Percentiles rank a stretch among this genome's conserved stretches.
Conservation (phyloP, 2,888 invertebrate genomes). For the Andrena hattorfiana region DNA sequence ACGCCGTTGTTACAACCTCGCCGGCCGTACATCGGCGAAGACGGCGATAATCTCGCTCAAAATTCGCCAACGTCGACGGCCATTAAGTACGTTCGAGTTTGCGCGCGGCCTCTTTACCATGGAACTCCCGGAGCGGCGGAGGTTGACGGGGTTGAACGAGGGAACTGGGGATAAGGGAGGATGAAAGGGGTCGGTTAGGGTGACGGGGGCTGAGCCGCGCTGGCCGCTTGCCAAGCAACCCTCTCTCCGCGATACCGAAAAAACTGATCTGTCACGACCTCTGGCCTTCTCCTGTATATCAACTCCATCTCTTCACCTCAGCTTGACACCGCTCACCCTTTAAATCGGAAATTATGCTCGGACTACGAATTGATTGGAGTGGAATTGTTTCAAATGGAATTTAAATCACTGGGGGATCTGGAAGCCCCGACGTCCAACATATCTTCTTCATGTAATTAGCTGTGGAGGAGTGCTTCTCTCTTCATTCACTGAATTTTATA, state of each 20-base stretch:
- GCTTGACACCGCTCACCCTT: constrained; percentile 19
- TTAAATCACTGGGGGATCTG: neutral
- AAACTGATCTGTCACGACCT: constrained; percentile 64
- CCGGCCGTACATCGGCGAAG: constrained; percentile 68
- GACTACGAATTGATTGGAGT: neutral
- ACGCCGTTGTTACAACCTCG: constrained; percentile 54
- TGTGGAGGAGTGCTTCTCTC: too few species aligned
- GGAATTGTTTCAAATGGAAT: neutral
- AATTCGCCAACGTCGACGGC: constrained; percentile 81
- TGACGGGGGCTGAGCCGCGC: constrained; percentile 62
- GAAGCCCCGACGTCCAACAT: neutral
- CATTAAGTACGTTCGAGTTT: constrained; percentile 78
- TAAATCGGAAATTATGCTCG: constrained; percentile 11
- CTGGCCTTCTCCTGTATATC: constrained; percentile 57
- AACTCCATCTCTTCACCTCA: constrained; percentile 21
- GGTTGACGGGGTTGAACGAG: constrained; percentile 26
- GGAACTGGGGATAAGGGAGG: constrained; percentile 35
- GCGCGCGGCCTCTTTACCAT: constrained; percentile 53
- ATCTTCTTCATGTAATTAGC: too few species aligned
- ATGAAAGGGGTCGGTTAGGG: constrained; percentile 38
- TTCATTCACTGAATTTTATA: too few species aligned
- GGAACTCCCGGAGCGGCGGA: constrained; percentile 16
- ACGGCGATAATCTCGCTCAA: constrained; percentile 77
- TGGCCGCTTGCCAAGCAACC: constrained; percentile 71
- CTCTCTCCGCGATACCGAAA: constrained; percentile 54